phyloP scores from a whole-genome alignment of 2,113 vertebrate species.

The Heliornis fulica region DNA sequence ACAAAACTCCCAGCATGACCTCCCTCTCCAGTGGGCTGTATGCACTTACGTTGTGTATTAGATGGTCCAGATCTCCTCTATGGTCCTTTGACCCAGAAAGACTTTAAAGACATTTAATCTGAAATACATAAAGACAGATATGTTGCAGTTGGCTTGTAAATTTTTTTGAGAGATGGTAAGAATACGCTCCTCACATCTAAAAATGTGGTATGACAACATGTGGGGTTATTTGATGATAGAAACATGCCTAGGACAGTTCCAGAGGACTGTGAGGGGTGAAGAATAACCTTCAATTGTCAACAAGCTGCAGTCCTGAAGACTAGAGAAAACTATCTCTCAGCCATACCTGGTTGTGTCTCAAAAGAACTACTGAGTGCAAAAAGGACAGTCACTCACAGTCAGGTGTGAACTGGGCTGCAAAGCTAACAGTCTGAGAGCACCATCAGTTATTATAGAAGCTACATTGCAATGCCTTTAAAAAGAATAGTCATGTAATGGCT shows the following conservation, averaged over 20 bases:
- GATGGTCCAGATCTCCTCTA: not conserved
- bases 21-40: not conserved
- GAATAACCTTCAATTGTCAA: not conserved
- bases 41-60: rapidly evolving
- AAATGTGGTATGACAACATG: not conserved
- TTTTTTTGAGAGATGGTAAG: not conserved
- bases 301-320: not conserved
- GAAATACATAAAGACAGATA: not conserved
- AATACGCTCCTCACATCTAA: not conserved
- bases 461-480: not conserved
- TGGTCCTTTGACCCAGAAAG: not conserved
- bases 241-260: not conserved
- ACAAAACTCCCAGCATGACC: rapidly evolving
- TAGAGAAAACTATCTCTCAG: not conserved
- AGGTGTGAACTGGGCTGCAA: not conserved
- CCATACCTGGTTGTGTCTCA: not conserved
- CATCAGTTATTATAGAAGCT: not conserved
- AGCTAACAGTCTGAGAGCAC: not conserved
- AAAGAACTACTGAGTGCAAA: not conserved
- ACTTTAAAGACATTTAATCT: not conserved
- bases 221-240: not conserved
- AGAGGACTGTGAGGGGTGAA: not conserved
- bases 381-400: not conserved
- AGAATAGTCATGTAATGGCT: rapidly evolving
- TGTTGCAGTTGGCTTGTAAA: not conserved